A percentile compares a stretch with the other conserved stretches of the same genome.
phyloP scores from a whole-genome alignment of 2,888 invertebrate genomes.

The Nebria salina region DNA sequence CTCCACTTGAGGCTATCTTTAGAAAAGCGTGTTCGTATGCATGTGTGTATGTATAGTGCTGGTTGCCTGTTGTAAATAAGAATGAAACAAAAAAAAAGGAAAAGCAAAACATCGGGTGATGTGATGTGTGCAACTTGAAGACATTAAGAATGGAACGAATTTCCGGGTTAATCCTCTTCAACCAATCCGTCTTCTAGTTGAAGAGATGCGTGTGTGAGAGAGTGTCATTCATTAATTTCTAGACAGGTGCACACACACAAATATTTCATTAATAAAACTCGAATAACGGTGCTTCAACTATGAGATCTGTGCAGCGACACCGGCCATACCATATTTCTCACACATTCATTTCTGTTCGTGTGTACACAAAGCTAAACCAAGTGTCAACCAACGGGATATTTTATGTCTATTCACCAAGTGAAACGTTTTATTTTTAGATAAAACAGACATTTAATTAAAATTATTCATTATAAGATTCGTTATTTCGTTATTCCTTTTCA shows the following conservation, averaged over 20 bases:
- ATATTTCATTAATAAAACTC: constrained; percentile 26
- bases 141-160: constrained; percentile 12
- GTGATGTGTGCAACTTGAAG: constrained; percentile 7
- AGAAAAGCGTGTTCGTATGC: neutral
- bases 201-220: constrained; percentile 6
- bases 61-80: neutral
- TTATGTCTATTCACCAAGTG: constrained; percentile 2
- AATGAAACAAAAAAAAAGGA: neutral
- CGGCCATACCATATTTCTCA: neutral
- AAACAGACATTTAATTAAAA: neutral
- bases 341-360: neutral
- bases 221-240: constrained; percentile 24
- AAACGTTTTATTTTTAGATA: constrained; percentile 6
- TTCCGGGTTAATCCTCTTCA: constrained; percentile 20
- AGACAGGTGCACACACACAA: constrained; percentile 18
- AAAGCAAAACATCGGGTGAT: neutral
- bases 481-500: neutral
- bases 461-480: neutral
- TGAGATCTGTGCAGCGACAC: constrained; percentile 9
- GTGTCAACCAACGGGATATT: constrained; percentile 17
- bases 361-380: neutral
- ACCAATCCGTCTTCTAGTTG: neutral
- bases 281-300: constrained; percentile 15
- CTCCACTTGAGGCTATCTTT: constrained; percentile 26
- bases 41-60: neutral